Evolutionary conservation across 2,113 vertebrate species (phyloP), one percentile per base, ranked within the genome.

Genomic region (Thunnus thynnus): DNA sequence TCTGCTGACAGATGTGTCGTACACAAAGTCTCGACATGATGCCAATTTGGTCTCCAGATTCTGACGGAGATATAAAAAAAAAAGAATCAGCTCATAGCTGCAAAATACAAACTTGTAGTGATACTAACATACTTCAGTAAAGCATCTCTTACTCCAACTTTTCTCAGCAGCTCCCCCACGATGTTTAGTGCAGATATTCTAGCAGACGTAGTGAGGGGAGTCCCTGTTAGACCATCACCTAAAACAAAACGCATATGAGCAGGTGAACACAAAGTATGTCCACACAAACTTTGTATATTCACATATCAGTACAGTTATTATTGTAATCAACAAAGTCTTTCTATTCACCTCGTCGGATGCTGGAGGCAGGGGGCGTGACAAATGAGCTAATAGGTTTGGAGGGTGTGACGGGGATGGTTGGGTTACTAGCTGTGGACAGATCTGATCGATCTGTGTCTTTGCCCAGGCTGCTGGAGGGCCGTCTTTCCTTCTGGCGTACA

Each of bases 131-230:
- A 47, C 17, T 18, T 54, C 4, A 30, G 16, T 47, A 13, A 10
- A 18, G 2, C 18, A 20, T 22, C 27, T 78, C 97, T 97, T 92
- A 99, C 98, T 92, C 98, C 98, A 0, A 99, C 98, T 98, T 99
- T 99, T 78, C 96, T 94, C 63, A 99, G 95, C 72, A 99, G 94
- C 88, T 99, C 98, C 54, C 98, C 98, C 3, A 99, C 98, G 0
- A 99, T 99, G 89, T 98, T 99, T 41, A 99, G 96, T 3, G 97
- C 98, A 55, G 98, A 99, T 95, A 99, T 99, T 78, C 98, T 96
- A 57, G 98, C 97, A 0, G 98, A 97, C 0, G 97, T 97, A 0
- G 97, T 99, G 46, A 99, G 96, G 0, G 98, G 98, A 1, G 96
- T 98, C 74, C 96, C 96, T 1, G 95, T 85, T 0, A 94, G 93